Evolutionary conservation across 1,140 invertebrate species (phyloP), one percentile per base, ranked within the genome.

Genomic region (Phocides pigmalion): DNA sequence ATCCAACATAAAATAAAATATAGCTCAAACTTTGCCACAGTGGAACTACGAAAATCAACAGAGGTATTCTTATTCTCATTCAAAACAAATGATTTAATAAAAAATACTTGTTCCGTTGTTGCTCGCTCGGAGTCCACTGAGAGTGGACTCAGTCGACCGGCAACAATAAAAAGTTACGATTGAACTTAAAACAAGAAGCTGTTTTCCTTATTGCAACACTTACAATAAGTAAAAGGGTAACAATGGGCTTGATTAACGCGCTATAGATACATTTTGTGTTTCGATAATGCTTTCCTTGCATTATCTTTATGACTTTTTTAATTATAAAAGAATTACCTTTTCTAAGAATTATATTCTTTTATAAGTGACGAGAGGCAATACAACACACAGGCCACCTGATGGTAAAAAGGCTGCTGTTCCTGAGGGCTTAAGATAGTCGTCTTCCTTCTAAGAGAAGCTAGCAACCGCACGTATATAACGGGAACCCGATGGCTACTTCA

Each of bases 81-180:
- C 20, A 14, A 32, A 22, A 62, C 50, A 42, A 47, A 56, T 53
- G 35, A 56, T 50, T 53, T 37, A 53, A 49, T 62, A 51, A 49
- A 59, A 66, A 63, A 49, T 63, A 39, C 46, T 28, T 42, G 50
- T 19, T 44, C 22, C 25, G 19, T 25, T 51, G 19, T 4, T 32
- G 37, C 32, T 54, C 22, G 49, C 42, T 49, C 47, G 35, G 42
- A 28, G 51, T 46, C 41, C 25, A 41, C 44, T 42, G 19, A 56
- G 49, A 72, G 66, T 63, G 61, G 67, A 68, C 51, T 62, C 67
- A 63, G 37, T 63, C 66, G 51, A 70, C 44, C 54, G 46, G 51
- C 66, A 20, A 54, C 68, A 58, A 72, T 79, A 78, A 82, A 82
- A 82, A 78, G 65, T 79, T 77, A 79, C 71, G 74, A 72, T 72